A percentile compares a stretch with the other conserved stretches of the same genome.
Evolutionary conservation across 2,113 vertebrate genomes (phyloP).

Genomic region (Pelmatolapia mariae): DNA sequence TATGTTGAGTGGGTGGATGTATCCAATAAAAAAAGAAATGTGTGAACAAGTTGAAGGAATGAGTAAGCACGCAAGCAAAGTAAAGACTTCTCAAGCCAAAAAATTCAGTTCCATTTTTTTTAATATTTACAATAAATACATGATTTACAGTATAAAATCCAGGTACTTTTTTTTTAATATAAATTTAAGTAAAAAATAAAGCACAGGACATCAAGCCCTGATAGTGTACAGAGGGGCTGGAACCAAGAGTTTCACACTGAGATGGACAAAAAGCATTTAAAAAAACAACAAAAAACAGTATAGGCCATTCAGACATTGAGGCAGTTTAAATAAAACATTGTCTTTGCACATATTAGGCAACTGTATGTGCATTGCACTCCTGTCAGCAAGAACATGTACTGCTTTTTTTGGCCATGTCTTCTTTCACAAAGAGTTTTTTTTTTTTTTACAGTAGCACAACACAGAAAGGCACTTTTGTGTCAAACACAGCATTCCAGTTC

Average conservation of each 20-base stretch:
- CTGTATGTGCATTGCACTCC: conserved; percentile 54
- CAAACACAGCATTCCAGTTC: conserved; percentile 69
- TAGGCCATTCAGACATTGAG: conserved; percentile 72
- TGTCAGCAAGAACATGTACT: conserved; percentile 39
- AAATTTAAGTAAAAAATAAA: conserved; percentile 79
- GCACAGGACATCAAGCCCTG: conserved; percentile 88
- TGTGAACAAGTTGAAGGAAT: not conserved
- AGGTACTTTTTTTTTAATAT: conserved; percentile 83
- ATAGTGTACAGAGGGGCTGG: conserved; percentile 82
- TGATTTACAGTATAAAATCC: conserved; percentile 85
- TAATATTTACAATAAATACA: conserved; percentile 90
- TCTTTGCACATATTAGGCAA: conserved; percentile 67
- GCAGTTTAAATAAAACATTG: conserved; percentile 89
- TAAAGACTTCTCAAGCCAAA: not conserved
- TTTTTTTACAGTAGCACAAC: conserved; percentile 67
- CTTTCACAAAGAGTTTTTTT: conserved; percentile 11
- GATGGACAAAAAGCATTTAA: conserved; percentile 54
- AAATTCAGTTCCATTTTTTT: conserved; percentile 69
- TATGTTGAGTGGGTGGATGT: conserved; percentile 13
- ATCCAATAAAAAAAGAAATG: not conserved
- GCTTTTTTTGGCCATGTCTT: conserved; percentile 37
- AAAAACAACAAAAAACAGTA: conserved; percentile 37
- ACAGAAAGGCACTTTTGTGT: conserved; percentile 73
- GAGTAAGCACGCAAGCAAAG: not conserved
- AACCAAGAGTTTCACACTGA: conserved; percentile 69